A percentile compares a stretch with the other conserved stretches of the same genome.
phyloP scores from a whole-genome alignment of 1,140 invertebrate species.

The Phthorimaea operculella region DNA sequence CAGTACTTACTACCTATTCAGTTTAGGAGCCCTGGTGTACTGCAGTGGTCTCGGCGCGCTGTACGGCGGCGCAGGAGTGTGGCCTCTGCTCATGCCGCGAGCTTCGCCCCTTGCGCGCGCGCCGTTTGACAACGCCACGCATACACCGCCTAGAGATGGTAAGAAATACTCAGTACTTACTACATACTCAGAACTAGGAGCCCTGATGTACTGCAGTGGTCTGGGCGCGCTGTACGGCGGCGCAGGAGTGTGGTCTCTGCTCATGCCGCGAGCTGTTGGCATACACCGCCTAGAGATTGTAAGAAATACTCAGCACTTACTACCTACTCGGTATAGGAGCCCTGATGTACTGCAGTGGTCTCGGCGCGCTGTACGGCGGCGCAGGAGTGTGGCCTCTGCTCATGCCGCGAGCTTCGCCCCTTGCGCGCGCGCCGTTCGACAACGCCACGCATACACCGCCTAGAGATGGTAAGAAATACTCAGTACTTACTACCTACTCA shows the following conservation, averaged over 20 bases:
- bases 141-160: constrained; percentile 54
- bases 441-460: constrained; percentile 45
- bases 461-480: constrained; percentile 39
- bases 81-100: constrained; percentile 48
- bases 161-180: constrained; percentile 18
- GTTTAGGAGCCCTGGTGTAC: constrained; percentile 59
- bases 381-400: constrained; percentile 54
- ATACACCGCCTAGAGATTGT: no score
- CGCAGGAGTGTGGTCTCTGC: no score
- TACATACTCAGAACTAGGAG: no score
- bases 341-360: constrained; percentile 58
- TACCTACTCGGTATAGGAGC: no score
- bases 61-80: constrained; percentile 50
- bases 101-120: constrained; percentile 29
- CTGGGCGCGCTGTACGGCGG: no score
- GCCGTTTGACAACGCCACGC: constrained; percentile 34
- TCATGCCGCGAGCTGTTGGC: no score
- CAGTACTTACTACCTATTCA: no score
- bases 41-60: constrained; percentile 58
- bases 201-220: no score
- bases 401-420: constrained; percentile 37
- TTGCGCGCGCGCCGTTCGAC: constrained; percentile 31
- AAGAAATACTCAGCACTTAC: constrained; percentile 6
- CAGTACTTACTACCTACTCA: no score
- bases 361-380: constrained; percentile 55